Evolutionary conservation across 2,113 vertebrate genomes (phyloP).

Genomic region (Cyphomyrus discorhynchus): DNA sequence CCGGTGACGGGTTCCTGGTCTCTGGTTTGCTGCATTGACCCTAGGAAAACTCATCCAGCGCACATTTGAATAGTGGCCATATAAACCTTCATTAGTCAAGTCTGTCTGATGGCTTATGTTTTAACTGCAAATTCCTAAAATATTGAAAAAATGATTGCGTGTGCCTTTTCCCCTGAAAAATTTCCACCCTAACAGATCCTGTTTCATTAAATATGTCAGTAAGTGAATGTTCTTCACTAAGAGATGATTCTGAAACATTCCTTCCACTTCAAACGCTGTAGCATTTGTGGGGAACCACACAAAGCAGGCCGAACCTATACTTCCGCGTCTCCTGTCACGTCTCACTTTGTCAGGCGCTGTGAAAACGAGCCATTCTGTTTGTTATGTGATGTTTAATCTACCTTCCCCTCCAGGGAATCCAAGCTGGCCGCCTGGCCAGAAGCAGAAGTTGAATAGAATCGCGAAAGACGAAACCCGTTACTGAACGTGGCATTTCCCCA

Average conservation of each 20-base stretch:
- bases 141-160: background rate
- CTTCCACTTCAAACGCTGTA: background rate
- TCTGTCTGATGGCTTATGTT: background rate
- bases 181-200: background rate
- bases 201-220: background rate
- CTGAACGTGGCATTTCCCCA: slow-evolving; percentile 7
- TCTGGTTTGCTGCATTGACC: background rate
- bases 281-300: background rate
- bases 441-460: background rate
- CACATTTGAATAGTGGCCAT: background rate
- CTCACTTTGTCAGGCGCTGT: background rate
- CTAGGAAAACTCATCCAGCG: background rate
- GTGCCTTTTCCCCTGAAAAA: background rate
- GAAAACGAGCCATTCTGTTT: background rate
- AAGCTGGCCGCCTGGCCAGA: background rate
- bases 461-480: slow-evolving; percentile 5
- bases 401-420: background rate
- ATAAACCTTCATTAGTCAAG: background rate
- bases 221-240: background rate
- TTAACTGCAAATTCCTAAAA: background rate
- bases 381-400: background rate
- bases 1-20: background rate
- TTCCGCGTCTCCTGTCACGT: slow-evolving; percentile 1
- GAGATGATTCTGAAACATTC: background rate
- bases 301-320: background rate